Evolutionary conservation across 1,140 invertebrate species (phyloP).

Genomic region (Penaeus japonicus): DNA sequence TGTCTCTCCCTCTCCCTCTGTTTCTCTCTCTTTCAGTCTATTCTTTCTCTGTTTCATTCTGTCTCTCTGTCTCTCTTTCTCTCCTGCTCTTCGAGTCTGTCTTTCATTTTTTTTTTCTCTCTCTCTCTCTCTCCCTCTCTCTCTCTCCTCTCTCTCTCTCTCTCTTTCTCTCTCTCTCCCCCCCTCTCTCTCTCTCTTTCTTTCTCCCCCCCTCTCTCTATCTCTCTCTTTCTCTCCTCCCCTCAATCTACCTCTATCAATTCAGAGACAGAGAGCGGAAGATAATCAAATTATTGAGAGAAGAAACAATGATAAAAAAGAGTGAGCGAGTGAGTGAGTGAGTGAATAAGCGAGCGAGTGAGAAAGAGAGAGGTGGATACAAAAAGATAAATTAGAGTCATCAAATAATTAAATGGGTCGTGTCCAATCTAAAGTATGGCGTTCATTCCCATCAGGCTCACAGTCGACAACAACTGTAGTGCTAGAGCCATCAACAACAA

Average conservation of each 20-base stretch:
- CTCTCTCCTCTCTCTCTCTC: background rate
- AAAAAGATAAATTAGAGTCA: too few species aligned
- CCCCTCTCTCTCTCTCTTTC: background rate
- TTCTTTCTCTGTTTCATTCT: background rate
- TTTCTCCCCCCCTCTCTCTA: constrained; percentile 7
- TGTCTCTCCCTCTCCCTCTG: background rate
- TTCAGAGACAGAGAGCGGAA: too few species aligned
- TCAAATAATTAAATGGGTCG: too few species aligned
- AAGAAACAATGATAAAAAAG: too few species aligned
- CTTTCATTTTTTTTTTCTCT: background rate
- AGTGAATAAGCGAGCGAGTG: too few species aligned
- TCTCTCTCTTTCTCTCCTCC: background rate
- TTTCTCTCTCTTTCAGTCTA: background rate
- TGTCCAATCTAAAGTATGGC: too few species aligned
- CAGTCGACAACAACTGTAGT: too few species aligned
- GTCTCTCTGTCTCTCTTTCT: background rate
- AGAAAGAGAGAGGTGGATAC: too few species aligned
- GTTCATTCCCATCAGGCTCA: too few species aligned
- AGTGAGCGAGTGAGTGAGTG: too few species aligned
- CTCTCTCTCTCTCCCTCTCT: background rate
- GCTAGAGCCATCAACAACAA: too few species aligned
- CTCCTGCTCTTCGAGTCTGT: background rate
- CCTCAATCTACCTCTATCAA: background rate
- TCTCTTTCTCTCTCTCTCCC: background rate
- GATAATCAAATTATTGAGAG: too few species aligned